Percentiles rank a stretch among this genome's conserved stretches.
These are phyloP conservation scores for Gobiocypris rarus DNA, from an alignment of 2,113 vertebrate genomes.

Conservation along the genomic window DNA sequence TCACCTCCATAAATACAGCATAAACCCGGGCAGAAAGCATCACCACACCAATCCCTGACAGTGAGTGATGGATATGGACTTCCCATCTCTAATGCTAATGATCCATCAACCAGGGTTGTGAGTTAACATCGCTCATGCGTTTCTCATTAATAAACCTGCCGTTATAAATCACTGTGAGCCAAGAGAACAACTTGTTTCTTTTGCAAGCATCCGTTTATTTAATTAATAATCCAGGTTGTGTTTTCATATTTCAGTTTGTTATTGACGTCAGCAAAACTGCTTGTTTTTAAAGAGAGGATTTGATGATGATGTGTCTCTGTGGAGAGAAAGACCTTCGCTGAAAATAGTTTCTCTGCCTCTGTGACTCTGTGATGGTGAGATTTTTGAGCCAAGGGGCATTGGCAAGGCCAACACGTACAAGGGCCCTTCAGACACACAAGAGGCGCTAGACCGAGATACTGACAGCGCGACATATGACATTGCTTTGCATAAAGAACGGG, in stretches of 20 bases:
- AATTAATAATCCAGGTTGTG: conserved; percentile 24
- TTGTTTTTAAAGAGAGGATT: neutral
- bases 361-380: neutral
- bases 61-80: conserved; percentile 29
- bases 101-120: conserved; percentile 14
- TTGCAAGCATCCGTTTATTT: neutral
- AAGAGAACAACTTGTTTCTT: conserved; percentile 21
- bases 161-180: neutral
- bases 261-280: conserved; percentile 15
- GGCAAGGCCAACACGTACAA: conserved; percentile 61
- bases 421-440: conserved; percentile 53
- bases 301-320: neutral
- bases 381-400: conserved; percentile 31
- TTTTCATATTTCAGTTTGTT: conserved; percentile 10
- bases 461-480: conserved; percentile 63
- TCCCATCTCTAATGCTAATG: neutral
- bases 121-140: neutral
- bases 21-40: neutral
- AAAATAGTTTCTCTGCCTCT: conserved; percentile 23
- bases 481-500: conserved; percentile 50
- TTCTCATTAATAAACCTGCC: conserved; percentile 11
- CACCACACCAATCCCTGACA: neutral
- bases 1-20: conserved; percentile 28
- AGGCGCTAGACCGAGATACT: conserved; percentile 62
- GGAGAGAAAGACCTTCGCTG: conserved; percentile 31